Percentiles rank a stretch among this genome's conserved stretches.
These are phyloP conservation scores for Malurus cyaneus DNA, from an alignment of 2,113 vertebrate genomes.

Conservation along the genomic window DNA sequence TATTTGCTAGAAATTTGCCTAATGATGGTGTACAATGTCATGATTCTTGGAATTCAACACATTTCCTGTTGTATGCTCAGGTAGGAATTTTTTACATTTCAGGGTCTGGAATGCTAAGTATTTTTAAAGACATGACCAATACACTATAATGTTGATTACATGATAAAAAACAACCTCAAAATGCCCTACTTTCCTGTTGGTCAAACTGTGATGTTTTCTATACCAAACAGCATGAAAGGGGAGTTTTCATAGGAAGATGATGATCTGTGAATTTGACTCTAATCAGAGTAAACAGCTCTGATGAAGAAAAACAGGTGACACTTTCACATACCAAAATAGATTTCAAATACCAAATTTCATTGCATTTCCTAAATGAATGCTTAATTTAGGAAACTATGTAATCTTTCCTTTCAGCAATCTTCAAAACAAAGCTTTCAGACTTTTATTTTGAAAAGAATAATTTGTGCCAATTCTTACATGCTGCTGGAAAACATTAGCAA, in stretches of 20 bases:
- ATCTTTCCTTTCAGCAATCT: not conserved
- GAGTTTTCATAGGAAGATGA: not conserved
- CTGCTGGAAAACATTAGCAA: not conserved
- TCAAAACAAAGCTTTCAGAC: not conserved
- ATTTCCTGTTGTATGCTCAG: accelerated
- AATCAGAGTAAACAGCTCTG: not conserved
- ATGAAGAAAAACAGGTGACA: not conserved
- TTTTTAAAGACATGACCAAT: not conserved
- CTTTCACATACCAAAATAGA: not conserved
- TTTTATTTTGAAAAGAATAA: not conserved
- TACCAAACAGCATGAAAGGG: not conserved
- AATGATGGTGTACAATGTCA: not conserved
- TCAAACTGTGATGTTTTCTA: not conserved
- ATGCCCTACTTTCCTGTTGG: not conserved
- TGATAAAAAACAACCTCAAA: not conserved
- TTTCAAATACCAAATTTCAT: not conserved
- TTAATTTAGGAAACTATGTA: not conserved
- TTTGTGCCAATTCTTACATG: not conserved
- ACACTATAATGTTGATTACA: not conserved
- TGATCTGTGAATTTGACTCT: not conserved
- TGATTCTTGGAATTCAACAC: not conserved
- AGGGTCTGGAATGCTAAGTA: not conserved
- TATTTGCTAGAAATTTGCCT: not conserved
- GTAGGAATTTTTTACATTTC: not conserved
- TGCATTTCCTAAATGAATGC: not conserved